phyloP scores from a whole-genome alignment of 2,113 vertebrate genomes.

The Plecotus auritus region DNA sequence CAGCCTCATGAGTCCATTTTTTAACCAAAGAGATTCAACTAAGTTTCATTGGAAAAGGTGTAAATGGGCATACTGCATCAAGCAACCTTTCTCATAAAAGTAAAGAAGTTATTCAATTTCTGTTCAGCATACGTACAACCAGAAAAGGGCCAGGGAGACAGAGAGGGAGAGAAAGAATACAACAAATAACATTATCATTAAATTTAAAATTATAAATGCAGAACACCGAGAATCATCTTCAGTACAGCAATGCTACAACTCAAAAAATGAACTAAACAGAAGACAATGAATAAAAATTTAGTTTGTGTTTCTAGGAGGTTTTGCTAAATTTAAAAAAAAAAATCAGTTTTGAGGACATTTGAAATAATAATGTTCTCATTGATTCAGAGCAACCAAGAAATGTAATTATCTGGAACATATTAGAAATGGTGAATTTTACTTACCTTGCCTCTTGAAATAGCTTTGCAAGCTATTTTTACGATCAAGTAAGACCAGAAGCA shows the following conservation, averaged over 20 bases:
- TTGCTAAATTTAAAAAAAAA: background rate
- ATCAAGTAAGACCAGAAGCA: slow-evolving; percentile 97
- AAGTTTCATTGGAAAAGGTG: slow-evolving; percentile 36
- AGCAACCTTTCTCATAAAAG: background rate
- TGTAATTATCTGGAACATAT: background rate
- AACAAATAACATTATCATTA: background rate
- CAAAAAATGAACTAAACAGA: background rate
- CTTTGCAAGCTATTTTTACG: slow-evolving; percentile 91
- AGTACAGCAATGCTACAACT: background rate
- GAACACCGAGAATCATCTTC: background rate
- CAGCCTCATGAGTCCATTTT: background rate
- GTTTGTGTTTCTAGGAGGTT: background rate
- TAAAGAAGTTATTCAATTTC: slow-evolving; percentile 21
- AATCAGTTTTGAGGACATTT: slow-evolving; percentile 6
- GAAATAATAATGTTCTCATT: slow-evolving; percentile 10
- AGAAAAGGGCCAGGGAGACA: slow-evolving; percentile 20
- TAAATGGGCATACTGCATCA: background rate
- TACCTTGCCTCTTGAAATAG: slow-evolving; percentile 97
- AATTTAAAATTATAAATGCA: slow-evolving; percentile 3
- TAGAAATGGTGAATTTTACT: slow-evolving; percentile 51
- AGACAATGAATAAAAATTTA: background rate
- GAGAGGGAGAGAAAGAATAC: background rate
- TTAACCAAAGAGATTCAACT: slow-evolving; percentile 2
- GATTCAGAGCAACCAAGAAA: background rate
- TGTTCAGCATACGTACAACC: background rate